These are phyloP conservation scores for Trachymyrmex cornetzi DNA, from an alignment of 1,140 invertebrate species.

Conservation along the genomic window DNA sequence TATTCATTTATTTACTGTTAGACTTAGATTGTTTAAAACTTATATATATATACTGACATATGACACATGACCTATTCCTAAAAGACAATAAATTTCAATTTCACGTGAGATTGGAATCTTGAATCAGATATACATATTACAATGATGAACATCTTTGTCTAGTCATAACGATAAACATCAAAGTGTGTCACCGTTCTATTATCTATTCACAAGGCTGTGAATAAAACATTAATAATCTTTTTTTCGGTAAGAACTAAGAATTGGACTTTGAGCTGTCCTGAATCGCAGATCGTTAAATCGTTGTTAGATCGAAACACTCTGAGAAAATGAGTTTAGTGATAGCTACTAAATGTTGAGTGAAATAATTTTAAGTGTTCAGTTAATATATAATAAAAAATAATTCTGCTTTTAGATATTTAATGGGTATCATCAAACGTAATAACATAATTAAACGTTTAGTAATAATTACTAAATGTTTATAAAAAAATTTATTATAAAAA, in stretches of 20 bases:
- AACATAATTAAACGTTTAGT: too few relatives aligned
- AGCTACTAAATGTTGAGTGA: too few relatives aligned
- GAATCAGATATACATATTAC: constrained; percentile 3
- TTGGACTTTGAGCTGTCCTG: background rate
- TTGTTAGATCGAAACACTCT: background rate
- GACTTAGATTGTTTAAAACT: background rate
- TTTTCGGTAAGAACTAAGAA: background rate
- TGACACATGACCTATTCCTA: background rate
- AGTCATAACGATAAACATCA: background rate
- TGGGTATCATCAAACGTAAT: too few relatives aligned
- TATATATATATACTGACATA: background rate
- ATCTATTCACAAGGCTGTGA: constrained; percentile 7
- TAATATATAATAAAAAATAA: too few relatives aligned
- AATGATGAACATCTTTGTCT: constrained; percentile 30
- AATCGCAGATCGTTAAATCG: background rate
- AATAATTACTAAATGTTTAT: too few relatives aligned
- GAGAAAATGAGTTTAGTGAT: too few relatives aligned
- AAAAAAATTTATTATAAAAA: too few relatives aligned
- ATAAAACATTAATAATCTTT: background rate
- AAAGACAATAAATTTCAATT: constrained; percentile 15
- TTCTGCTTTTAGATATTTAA: too few relatives aligned
- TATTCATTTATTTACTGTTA: too few relatives aligned
- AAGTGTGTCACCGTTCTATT: constrained; percentile 39
- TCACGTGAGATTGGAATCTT: constrained; percentile 20
- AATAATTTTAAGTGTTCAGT: too few relatives aligned